Conservation (phyloP, 2,888 invertebrate genomes). For the Cosmia trapezina region DNA sequence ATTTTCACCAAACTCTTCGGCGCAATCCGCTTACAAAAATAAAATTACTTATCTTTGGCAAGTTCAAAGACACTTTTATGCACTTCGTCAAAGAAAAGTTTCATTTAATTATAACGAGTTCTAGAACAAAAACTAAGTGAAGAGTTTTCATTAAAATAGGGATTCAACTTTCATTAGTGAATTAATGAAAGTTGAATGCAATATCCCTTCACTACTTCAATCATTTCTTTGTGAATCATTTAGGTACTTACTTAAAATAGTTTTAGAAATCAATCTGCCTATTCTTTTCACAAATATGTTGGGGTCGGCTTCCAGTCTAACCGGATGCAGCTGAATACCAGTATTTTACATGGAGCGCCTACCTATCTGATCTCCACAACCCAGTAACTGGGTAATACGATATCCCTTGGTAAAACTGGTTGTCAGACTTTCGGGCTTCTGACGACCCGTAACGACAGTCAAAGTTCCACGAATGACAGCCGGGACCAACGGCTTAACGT, state of each 20-base stretch:
- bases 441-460: too few species aligned
- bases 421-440: too few species aligned
- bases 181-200: slow-evolving; percentile 20
- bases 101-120: slow-evolving; percentile 17
- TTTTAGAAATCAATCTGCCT: neutral
- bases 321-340: too few species aligned
- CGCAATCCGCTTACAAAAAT: neutral
- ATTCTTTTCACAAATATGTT: too few species aligned
- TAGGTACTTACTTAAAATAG: neutral
- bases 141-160: slow-evolving; percentile 33
- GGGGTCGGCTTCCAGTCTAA: too few species aligned
- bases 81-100: slow-evolving; percentile 20
- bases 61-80: slow-evolving; percentile 41
- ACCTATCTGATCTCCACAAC: too few species aligned
- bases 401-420: too few species aligned
- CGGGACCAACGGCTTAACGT: too few species aligned
- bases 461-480: too few species aligned
- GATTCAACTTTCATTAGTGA: neutral
- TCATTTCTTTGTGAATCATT: neutral
- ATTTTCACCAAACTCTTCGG: neutral
- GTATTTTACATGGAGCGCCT: too few species aligned
- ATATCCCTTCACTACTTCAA: neutral
- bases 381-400: too few species aligned
- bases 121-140: neutral
- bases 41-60: slow-evolving; percentile 20